Base-by-base conservation (phyloP, 1,140 invertebrate genomes). In the Heliconius hewitsoni region DNA sequence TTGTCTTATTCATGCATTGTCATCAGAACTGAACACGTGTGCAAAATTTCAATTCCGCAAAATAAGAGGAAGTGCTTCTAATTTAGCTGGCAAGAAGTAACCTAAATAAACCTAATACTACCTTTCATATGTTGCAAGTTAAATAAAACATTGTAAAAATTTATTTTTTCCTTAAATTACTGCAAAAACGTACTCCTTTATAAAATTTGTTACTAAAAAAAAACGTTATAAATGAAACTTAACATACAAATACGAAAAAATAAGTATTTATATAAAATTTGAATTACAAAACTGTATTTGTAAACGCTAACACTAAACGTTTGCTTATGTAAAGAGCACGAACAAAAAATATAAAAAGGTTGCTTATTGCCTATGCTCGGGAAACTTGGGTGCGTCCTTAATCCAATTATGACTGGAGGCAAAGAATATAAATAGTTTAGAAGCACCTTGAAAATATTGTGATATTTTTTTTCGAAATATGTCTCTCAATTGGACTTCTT, bases 301-400 rank as follows among this genome's bases (percentile, higher is more conserved):
- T 66, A 30, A 66, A 66, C 27, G 60, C 60, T 66, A 66, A 66
- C 60, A 66, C 27, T 66, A 66, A 30, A 13, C 60, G 30, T 66
- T 30, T 66, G 60, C 60, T 27, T 66, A 46, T 46, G 13, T 13
- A 66, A 66, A 66, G 60, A 66, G 13, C 60, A 30, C 27, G 60
- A 66, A 66, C 27, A 66, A 66, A 66, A 66, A 66, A 66, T 66
- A 66, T 66, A 66, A 66, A 66, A 66, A 66, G 60, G 60, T 66
- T 23, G 60, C 60, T 66, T 66, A 66, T 66, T 66, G 60, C 60
- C 60, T 66, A 66, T 66, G 60, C 60, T 66, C 27, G 60, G 60
- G 27, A 66, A 66, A 66, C 23, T 66, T 66, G 60, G 60, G 60
- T 66, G 60, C 60, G 60, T 66, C 60, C 60, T 66, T 66, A 66